Conservation (phyloP, 2,113 vertebrate genomes). For the Guaruba guarouba region DNA sequence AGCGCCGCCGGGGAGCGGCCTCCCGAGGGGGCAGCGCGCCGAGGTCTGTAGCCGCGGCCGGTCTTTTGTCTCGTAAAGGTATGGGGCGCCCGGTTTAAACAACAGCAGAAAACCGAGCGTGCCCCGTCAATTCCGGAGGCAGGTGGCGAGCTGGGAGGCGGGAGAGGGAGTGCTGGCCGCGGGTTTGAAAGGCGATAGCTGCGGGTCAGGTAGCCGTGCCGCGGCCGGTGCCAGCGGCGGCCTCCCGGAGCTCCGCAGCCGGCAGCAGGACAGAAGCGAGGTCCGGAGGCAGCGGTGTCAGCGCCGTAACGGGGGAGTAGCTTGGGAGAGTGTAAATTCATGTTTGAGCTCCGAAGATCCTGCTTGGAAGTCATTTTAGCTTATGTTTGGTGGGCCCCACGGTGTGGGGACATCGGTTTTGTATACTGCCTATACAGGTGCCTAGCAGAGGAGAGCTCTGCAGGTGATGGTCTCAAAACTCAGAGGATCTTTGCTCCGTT, state of each 20-base stretch:
- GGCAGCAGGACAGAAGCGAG: not conserved
- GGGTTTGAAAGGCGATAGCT: not conserved
- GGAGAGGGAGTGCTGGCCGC: not conserved
- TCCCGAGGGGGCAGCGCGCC: not conserved
- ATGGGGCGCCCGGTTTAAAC: not conserved
- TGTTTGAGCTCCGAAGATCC: accelerated
- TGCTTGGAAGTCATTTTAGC: not conserved
- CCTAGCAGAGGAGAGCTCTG: not conserved
- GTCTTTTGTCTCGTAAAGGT: not conserved
- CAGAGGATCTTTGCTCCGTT: not conserved
- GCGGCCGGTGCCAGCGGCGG: not conserved
- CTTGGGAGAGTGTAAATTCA: no score
- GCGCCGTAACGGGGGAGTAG: accelerated
- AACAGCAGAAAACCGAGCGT: no score
- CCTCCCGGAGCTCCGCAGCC: not conserved
- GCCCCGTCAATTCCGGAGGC: not conserved
- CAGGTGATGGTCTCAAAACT: not conserved
- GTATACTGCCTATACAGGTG: accelerated
- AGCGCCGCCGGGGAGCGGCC: not conserved
- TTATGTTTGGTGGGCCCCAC: not conserved
- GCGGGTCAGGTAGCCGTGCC: not conserved
- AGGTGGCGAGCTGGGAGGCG: not conserved
- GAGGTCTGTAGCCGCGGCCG: not conserved
- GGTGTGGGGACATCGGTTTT: accelerated
- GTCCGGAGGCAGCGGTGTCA: not conserved